Conservation (phyloP, 2,113 vertebrate genomes). For the Rattus norvegicus region DNA sequence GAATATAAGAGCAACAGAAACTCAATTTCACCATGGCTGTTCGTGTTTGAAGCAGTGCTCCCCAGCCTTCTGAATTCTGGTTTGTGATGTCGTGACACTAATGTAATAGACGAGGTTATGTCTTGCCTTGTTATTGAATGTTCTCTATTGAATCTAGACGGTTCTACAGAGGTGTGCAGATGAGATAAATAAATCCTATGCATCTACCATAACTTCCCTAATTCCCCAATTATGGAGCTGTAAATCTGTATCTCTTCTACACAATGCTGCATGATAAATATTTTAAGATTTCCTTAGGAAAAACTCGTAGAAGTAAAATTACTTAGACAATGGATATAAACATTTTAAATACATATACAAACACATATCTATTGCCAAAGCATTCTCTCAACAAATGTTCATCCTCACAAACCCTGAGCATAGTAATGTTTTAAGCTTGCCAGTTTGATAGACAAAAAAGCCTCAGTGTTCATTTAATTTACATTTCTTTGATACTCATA, state of each 20-base stretch:
- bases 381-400: conserved; percentile 68
- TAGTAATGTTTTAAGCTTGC: conserved; percentile 70
- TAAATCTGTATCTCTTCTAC: conserved; percentile 50
- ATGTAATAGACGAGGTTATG: neutral
- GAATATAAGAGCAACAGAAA: conserved; percentile 13
- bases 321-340: conserved; percentile 65
- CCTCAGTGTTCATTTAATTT: conserved; percentile 74
- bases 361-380: conserved; percentile 65
- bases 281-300: conserved; percentile 73
- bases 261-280: conserved; percentile 70
- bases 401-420: conserved; percentile 51
- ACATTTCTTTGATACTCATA: conserved; percentile 73
- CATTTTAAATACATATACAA: conserved; percentile 58
- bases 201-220: conserved; percentile 16
- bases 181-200: neutral
- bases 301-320: conserved; percentile 71
- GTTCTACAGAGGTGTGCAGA: neutral
- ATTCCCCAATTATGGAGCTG: conserved; percentile 24
- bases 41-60: neutral
- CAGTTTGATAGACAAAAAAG: conserved; percentile 77
- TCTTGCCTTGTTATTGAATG: conserved; percentile 21
- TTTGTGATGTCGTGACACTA: neutral
- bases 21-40: neutral
- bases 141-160: neutral
- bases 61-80: conserved; percentile 19